Conservation (phyloP, 2,113 vertebrate genomes). For the Lathamus discolor region DNA sequence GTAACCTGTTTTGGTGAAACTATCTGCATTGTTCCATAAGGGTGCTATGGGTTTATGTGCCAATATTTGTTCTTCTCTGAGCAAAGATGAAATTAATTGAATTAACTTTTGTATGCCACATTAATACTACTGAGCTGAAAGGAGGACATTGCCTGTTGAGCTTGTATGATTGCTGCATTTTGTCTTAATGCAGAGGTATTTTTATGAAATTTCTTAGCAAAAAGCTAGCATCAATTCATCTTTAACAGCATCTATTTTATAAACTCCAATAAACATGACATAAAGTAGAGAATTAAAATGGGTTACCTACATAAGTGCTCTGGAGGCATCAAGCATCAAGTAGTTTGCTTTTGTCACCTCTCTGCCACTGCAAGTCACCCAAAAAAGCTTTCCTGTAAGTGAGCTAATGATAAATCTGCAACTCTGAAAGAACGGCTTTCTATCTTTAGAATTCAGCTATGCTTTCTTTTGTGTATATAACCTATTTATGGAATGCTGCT, state of each 20-base stretch:
- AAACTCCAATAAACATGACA: conserved; percentile 30
- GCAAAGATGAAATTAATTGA: neutral
- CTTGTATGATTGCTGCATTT: neutral
- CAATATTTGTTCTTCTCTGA: neutral
- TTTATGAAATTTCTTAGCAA: neutral
- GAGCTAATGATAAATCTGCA: conserved; percentile 71
- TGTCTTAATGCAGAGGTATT: neutral
- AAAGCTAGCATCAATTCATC: neutral
- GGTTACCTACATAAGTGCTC: conserved; percentile 30
- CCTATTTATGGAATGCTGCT: conserved; percentile 48
- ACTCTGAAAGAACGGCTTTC: conserved; percentile 61
- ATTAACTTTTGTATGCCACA: neutral
- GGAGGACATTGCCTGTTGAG: neutral
- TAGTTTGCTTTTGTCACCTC: conserved; percentile 29
- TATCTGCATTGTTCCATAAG: neutral
- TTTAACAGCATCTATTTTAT: neutral
- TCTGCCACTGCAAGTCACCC: conserved; percentile 51
- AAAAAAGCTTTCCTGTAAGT: conserved; percentile 45
- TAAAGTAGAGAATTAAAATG: conserved; percentile 20
- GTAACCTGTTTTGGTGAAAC: conserved; percentile 20
- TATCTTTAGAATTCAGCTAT: conserved; percentile 55
- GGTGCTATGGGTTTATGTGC: neutral
- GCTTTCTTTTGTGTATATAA: conserved; percentile 21
- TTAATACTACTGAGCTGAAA: neutral
- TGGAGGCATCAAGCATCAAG: conserved; percentile 16